Evolutionary conservation across 2,797 vertebrate genomes (phyloP), one percentile per base, ranked within the genome.

Genomic region (Micrastur ruficollis): DNA sequence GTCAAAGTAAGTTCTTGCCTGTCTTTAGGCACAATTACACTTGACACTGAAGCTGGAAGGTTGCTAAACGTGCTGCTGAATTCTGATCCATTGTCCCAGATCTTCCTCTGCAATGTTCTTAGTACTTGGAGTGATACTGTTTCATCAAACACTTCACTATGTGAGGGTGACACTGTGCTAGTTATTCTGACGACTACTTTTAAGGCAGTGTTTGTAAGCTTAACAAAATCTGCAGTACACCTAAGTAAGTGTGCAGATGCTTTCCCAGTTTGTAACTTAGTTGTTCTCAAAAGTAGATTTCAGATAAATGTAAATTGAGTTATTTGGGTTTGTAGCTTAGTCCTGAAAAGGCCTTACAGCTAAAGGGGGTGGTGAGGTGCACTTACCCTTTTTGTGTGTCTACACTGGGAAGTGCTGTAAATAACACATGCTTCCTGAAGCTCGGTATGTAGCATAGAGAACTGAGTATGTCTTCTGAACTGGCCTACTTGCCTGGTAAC

Each of bases 1-100:
- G 99, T 99, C 40, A 99, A 99, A 97, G 98, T 99, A 96, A 95
- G 98, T 59, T 36, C 4, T 14, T 25, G 0, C 8, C 3, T 8
- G 5, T 1, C 2, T 42, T 1, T 0, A 34, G 20, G 25, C 7
- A 15, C 6, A 46, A 0, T 3, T 16, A 0, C 0, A 5, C 10
- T 38, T 75, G 19, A 4, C 7, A 17, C 1, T 26, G 8, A 15
- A 40, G 4, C 5, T 50, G 7, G 3, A 53, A 66, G 13, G 6
- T n/a, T 31, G 8, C 0, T 32, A 10, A 56, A 4, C 0, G 0
- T 12, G 10, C 10, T 46, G 11, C 22, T 75, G 7, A 71, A 3
- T 8, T 23, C 2, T 21, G 5, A 32, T 40, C 4, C 1, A 0
- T n/a, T 40, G 7, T 31, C 6, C 8, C 11, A 9, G 11, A 3